phyloP scores from a whole-genome alignment of 2,888 invertebrate genomes.

The Coelinius sp. region DNA sequence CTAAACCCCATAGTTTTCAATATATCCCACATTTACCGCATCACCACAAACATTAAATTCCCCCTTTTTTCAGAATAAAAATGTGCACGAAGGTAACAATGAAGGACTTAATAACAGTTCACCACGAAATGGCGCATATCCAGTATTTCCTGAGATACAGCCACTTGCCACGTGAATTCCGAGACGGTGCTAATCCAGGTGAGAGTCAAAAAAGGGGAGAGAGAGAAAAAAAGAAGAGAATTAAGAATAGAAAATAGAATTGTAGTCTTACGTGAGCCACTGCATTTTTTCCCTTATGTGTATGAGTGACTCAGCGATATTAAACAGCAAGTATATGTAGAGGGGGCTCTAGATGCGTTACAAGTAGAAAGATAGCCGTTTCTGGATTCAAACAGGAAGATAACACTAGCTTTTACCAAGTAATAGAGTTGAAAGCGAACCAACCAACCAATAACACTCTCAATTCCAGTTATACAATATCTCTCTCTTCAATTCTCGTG shows the following conservation, averaged over 20 bases:
- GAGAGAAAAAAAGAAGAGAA: neutral
- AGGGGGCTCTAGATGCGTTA: neutral
- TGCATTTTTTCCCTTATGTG: neutral
- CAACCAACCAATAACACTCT: neutral
- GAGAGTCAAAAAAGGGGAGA: slow-evolving; percentile 44
- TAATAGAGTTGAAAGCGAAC: slow-evolving; percentile 6
- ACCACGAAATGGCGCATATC: slow-evolving; percentile 94
- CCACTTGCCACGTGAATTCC: slow-evolving; percentile 86
- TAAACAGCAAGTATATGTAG: neutral
- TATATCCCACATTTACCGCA: too few species aligned
- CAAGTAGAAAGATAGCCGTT: neutral
- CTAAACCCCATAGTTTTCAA: too few species aligned
- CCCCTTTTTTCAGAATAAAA: slow-evolving; percentile 79
- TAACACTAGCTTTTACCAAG: slow-evolving; percentile 4
- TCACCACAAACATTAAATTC: neutral
- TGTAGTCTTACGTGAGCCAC: slow-evolving; percentile 35
- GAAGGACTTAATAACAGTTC: slow-evolving; percentile 88
- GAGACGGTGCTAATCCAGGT: slow-evolving; percentile 95
- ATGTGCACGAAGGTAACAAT: slow-evolving; percentile 90
- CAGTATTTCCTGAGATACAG: slow-evolving; percentile 90
- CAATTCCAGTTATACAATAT: slow-evolving; percentile 1
- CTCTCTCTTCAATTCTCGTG: neutral
- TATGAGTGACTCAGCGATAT: neutral
- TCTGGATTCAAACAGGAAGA: slow-evolving; percentile 16
- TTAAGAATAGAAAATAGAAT: neutral